A percentile compares a stretch with the other conserved stretches of the same genome.
Conservation (phyloP, 2,113 vertebrate genomes). For the Hydropotes inermis region DNA sequence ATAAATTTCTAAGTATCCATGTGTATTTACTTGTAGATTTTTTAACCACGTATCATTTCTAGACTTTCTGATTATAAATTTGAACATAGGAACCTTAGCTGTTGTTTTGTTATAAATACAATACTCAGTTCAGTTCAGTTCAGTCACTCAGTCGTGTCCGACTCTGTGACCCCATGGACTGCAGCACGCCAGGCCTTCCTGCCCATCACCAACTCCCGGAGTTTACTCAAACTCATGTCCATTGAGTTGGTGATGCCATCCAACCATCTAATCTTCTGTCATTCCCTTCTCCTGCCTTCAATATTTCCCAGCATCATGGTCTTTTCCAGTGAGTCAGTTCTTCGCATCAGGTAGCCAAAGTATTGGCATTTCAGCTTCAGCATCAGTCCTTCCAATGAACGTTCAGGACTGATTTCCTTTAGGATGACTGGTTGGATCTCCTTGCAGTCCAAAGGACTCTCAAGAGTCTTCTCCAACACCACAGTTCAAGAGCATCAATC, state of each 20-base stretch:
- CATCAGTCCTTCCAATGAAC: background rate
- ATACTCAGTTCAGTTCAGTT: background rate
- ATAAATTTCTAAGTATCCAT: background rate
- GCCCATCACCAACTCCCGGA: background rate
- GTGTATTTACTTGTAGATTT: background rate
- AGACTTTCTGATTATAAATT: background rate
- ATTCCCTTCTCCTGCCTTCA: rapidly evolving
- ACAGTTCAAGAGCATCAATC: background rate
- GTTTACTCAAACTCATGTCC: background rate
- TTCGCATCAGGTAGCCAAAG: background rate
- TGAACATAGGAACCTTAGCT: background rate
- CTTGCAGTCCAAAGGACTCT: background rate
- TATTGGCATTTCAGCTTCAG: background rate
- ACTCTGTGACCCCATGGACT: background rate
- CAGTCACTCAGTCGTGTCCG: background rate
- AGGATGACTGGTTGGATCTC: background rate
- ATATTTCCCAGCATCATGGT: background rate
- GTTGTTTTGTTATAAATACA: background rate
- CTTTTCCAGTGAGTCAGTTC: background rate
- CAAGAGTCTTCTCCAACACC: background rate
- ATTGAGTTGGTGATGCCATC: background rate
- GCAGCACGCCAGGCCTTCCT: rapidly evolving
- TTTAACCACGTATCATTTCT: background rate
- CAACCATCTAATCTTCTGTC: background rate
- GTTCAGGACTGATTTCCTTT: background rate